phyloP scores from a whole-genome alignment of 2,797 vertebrate genomes.

The Schizopygopsis pylzovi region DNA sequence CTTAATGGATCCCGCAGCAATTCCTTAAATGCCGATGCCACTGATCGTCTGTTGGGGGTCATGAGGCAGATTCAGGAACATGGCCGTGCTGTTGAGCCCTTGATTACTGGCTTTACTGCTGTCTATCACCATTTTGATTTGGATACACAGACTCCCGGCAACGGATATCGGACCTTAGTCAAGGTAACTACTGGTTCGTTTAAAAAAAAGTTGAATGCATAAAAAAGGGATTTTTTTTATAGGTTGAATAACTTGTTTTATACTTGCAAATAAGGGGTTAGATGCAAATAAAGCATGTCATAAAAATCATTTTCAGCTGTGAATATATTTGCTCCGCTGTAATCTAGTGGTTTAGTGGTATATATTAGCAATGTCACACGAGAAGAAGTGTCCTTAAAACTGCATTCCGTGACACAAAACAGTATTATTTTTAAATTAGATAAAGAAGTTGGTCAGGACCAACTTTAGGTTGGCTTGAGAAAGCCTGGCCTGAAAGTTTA shows the following conservation, averaged over 20 bases:
- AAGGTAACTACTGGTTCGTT: constrained; percentile 70
- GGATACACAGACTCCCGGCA: constrained; percentile 74
- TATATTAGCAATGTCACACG: too few species aligned
- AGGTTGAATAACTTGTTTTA: not conserved
- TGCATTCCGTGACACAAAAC: too few species aligned
- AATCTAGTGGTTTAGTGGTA: not conserved
- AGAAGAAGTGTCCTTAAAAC: too few species aligned
- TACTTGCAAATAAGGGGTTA: not conserved
- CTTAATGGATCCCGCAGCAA: constrained; percentile 55
- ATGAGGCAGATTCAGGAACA: constrained; percentile 74
- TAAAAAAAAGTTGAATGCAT: not conserved
- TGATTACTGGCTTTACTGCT: constrained; percentile 70
- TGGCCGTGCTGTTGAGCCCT: constrained; percentile 67
- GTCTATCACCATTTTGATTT: constrained; percentile 80
- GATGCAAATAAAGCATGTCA: not conserved
- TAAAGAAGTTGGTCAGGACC: too few species aligned
- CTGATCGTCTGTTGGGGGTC: constrained; percentile 67
- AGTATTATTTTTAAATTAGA: too few species aligned
- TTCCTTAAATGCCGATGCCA: constrained; percentile 53
- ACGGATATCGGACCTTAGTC: constrained; percentile 81
- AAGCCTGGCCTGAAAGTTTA: too few species aligned
- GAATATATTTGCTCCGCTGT: not conserved
- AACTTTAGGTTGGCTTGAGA: too few species aligned
- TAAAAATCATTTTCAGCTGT: not conserved
- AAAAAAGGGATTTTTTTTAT: not conserved